Evolutionary conservation across 2,113 vertebrate species (phyloP).

Genomic region (Larimichthys polyactis): DNA sequence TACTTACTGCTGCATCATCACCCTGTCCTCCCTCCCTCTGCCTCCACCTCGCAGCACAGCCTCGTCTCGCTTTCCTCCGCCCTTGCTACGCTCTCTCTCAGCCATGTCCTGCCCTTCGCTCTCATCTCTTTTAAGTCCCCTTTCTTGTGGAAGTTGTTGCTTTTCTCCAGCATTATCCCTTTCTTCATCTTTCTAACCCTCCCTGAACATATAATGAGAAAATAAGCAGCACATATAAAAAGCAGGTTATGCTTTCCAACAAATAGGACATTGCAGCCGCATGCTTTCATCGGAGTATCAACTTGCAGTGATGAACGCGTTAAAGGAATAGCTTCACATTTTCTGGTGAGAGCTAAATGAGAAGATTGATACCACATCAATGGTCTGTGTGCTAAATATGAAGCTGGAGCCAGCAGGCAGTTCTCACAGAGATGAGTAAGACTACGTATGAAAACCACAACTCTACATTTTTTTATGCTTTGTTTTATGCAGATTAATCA

Average conservation of each 20-base stretch:
- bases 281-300: too few species aligned
- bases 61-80: conserved; percentile 11
- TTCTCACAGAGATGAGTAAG: background rate
- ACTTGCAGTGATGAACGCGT: background rate
- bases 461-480: too few species aligned
- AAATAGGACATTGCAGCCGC: too few species aligned
- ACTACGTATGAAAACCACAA: too few species aligned
- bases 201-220: background rate
- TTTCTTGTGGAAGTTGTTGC: background rate
- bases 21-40: background rate
- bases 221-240: background rate
- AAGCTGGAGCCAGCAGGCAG: background rate
- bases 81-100: background rate
- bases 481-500: too few species aligned
- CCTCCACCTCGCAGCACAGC: conserved; percentile 15
- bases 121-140: conserved; percentile 6
- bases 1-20: conserved; percentile 63
- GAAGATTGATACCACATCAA: too few species aligned
- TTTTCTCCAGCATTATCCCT: background rate
- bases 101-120: background rate
- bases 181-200: background rate
- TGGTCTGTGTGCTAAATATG: background rate
- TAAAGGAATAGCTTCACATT: background rate
- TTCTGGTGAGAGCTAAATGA: too few species aligned
- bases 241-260: too few species aligned